Evolutionary conservation across 2,797 vertebrate genomes (phyloP).

Genomic region (Cossypha heuglini): DNA sequence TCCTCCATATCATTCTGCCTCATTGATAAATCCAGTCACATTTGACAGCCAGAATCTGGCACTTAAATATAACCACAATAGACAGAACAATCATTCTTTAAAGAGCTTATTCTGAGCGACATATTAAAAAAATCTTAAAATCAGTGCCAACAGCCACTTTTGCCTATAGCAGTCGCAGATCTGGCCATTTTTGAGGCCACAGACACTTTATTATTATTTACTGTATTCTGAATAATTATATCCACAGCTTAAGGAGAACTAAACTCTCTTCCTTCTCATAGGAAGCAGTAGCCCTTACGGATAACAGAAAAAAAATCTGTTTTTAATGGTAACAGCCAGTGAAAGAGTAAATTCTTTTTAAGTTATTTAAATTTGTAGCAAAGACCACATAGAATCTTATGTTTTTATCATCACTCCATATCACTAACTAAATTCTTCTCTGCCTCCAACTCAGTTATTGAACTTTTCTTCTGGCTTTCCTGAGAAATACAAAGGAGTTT

Average conservation of each 20-base stretch:
- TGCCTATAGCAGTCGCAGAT: background rate
- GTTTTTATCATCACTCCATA: background rate
- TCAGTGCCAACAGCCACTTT: background rate
- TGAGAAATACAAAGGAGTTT: background rate
- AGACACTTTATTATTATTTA: background rate
- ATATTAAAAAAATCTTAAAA: background rate
- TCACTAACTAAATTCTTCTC: background rate
- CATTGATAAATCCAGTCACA: constrained; percentile 44
- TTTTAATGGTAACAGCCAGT: background rate
- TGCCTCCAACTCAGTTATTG: background rate
- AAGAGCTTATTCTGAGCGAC: background rate
- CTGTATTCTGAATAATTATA: constrained; percentile 2
- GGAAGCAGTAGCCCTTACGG: background rate
- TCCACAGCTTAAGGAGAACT: background rate
- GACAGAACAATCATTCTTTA: constrained; percentile 20
- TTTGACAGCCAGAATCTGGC: background rate
- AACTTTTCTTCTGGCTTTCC: background rate
- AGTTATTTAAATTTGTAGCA: background rate
- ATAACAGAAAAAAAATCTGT: background rate
- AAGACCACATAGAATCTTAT: background rate
- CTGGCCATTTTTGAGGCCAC: background rate
- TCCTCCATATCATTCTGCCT: background rate
- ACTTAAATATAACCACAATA: constrained; percentile 14
- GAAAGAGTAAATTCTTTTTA: background rate
- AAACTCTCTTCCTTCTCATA: background rate